Conservation (phyloP, 2,888 invertebrate genomes). For the Germaria angustata region DNA sequence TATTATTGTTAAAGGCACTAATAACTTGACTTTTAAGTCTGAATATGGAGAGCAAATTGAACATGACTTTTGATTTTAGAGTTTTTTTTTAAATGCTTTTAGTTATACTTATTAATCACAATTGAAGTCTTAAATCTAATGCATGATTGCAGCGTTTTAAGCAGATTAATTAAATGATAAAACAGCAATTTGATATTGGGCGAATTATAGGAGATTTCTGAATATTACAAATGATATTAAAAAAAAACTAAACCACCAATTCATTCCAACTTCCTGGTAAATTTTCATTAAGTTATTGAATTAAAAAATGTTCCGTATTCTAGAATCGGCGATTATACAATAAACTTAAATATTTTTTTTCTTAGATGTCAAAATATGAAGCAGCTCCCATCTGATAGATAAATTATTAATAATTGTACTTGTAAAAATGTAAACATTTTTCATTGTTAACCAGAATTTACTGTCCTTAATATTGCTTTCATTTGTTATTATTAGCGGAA, state of each 20-base stretch:
- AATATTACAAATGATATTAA: not conserved
- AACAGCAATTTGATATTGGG: not conserved
- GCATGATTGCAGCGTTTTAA: not conserved
- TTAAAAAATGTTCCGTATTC: no score
- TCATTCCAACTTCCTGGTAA: not conserved
- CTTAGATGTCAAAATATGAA: no score
- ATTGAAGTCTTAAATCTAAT: constrained; percentile 5
- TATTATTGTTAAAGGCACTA: not conserved
- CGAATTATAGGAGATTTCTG: not conserved
- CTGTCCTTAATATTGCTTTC: no score
- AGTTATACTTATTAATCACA: constrained; percentile 1
- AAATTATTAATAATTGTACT: no score
- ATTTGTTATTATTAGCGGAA: no score
- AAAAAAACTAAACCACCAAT: not conserved
- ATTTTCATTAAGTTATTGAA: not conserved
- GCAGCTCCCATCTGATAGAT: no score
- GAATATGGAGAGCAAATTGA: constrained; percentile 2
- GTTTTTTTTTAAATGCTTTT: not conserved
- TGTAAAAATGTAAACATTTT: no score
- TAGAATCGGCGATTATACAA: no score
- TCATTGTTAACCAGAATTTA: no score
- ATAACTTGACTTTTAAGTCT: not conserved
- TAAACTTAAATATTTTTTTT: no score
- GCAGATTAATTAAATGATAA: constrained; percentile 10
- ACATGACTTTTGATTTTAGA: not conserved